Base-by-base conservation (phyloP, 2,888 invertebrate species). In the Sinelater perroti region DNA sequence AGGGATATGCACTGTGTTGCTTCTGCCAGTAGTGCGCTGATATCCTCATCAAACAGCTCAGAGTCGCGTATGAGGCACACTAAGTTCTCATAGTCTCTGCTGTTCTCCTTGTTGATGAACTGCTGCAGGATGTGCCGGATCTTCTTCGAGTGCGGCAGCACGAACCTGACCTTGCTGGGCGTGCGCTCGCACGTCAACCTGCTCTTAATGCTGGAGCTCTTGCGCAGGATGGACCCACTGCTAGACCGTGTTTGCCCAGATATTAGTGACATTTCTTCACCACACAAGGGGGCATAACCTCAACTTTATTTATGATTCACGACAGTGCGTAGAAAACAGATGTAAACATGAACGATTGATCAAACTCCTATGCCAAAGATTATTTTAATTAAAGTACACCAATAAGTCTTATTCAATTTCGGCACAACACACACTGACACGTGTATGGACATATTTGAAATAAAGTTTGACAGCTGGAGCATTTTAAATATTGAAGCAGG, bases 1-100 rank as follows among this genome's bases (percentile, higher is more conserved):
- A 85, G 69, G n/a, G 84, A 80, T 17, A 87, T 81, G 66, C 84
- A 83, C 61, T 82, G 80, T 31, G 81, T 80, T 0, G 84, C 80
- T 69, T 86, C 85, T 31, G 72, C 72, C 11, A 88, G 69, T 30
- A 87, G 75, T 14, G 79, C 75, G n/a, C 80, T 65, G 14, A 88
- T 78, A 61, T 87, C 85, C 3, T 71, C 72, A 68, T 88, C 87
- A 80, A 85, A 66, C 17, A 79, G 72, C 64, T 79, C 77, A 4
- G 80, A 76, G 68, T 83, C 82, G 60, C 81, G 70, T 13, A 85
- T 76, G 13, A 79, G 75, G 64, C 79, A 78, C 38, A 84, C 75
- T 36, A 85, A 72, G 57, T 81, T 80, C 62, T 83, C 79, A 62
- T 84, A 85, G 24, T 77, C 77, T 65, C 78, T 79, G 1, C 72